Evolutionary conservation across 2,113 vertebrate species (phyloP).

Genomic region (Struthio camelus): DNA sequence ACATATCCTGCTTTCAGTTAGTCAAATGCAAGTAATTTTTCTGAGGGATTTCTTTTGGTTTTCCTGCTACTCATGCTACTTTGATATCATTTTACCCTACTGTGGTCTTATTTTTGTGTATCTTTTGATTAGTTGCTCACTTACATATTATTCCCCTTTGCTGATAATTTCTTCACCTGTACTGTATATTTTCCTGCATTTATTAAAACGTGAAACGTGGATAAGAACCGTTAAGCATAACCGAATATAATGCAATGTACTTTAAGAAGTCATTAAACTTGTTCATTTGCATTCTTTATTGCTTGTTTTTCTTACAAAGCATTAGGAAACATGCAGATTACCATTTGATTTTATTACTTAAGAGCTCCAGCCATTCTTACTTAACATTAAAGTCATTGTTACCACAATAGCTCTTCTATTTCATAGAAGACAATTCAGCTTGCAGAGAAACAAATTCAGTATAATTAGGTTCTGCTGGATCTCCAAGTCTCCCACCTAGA

Average conservation of each 20-base stretch:
- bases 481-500: constrained; percentile 58
- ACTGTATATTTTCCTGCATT: constrained; percentile 19
- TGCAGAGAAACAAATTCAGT: neutral
- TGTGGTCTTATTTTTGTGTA: neutral
- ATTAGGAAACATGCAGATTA: constrained; percentile 59
- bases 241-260: constrained; percentile 27
- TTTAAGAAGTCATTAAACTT: constrained; percentile 50
- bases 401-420: constrained; percentile 62
- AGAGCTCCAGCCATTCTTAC: constrained; percentile 48
- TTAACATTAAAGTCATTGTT: constrained; percentile 67
- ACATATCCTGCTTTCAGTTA: constrained; percentile 14
- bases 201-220: neutral
- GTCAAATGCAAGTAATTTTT: constrained; percentile 17
- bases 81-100: neutral
- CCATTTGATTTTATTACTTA: constrained; percentile 62
- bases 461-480: constrained; percentile 52
- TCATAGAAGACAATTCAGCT: constrained; percentile 46
- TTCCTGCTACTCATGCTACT: neutral
- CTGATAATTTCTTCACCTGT: constrained; percentile 29
- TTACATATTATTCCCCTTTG: constrained; percentile 13
- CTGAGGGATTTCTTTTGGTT: constrained; percentile 22
- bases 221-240: constrained; percentile 45
- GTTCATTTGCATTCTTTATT: constrained; percentile 67
- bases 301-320: constrained; percentile 71
- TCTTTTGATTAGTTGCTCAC: constrained; percentile 35